Conservation (phyloP, 2,113 vertebrate species). For the Phaetusa simplex region DNA sequence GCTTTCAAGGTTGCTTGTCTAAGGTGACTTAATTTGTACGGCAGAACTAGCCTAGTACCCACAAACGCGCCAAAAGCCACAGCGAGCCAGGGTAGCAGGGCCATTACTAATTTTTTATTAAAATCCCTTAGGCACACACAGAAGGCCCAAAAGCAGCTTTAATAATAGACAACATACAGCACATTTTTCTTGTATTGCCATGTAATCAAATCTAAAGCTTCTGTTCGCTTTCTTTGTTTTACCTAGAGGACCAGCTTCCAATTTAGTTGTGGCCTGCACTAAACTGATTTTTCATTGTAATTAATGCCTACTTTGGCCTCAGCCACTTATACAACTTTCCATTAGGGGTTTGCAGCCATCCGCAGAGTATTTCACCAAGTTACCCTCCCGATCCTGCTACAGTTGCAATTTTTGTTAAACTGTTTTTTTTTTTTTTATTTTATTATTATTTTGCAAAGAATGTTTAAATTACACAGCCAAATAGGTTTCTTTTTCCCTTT, state of each 20-base stretch:
- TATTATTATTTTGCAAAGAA: constrained; percentile 55
- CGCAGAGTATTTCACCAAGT: constrained; percentile 73
- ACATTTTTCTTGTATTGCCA: constrained; percentile 86
- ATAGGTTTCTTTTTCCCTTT: constrained; percentile 40
- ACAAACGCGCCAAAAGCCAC: constrained; percentile 65
- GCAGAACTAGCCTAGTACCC: constrained; percentile 64
- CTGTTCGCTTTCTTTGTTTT: constrained; percentile 86
- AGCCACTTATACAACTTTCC: constrained; percentile 80
- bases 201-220: constrained; percentile 86
- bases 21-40: constrained; percentile 77
- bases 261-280: constrained; percentile 83
- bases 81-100: constrained; percentile 73
- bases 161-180: constrained; percentile 84
- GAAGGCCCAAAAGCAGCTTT: constrained; percentile 83
- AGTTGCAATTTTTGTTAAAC: constrained; percentile 72
- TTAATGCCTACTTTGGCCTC: constrained; percentile 87
- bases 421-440: neutral
- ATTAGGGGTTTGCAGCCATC: constrained; percentile 82
- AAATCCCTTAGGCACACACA: constrained; percentile 81
- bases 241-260: constrained; percentile 86
- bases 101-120: constrained; percentile 88
- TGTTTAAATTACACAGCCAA: constrained; percentile 65
- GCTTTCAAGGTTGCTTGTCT: constrained; percentile 71
- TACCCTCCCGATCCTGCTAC: constrained; percentile 61
- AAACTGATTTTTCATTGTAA: constrained; percentile 90